phyloP scores from a whole-genome alignment of 2,888 invertebrate genomes.

The Nipponacmea schrenckii region DNA sequence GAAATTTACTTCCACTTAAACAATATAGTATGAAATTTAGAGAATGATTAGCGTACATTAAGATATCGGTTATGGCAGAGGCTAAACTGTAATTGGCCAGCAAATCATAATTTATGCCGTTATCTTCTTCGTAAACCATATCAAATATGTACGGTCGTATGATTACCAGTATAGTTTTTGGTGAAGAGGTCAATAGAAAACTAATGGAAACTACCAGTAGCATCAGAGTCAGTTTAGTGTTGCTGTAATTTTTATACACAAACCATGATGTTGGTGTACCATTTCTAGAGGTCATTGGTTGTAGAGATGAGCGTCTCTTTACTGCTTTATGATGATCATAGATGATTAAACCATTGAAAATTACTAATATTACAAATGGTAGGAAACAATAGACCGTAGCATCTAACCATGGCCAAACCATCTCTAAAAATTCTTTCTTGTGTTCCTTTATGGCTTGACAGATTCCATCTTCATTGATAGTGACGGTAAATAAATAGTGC shows the following conservation, averaged over 20 bases:
- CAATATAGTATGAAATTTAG: slow-evolving; percentile 60
- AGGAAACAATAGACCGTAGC: slow-evolving; percentile 53
- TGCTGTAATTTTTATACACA: slow-evolving; percentile 16
- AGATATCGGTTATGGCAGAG: slow-evolving; percentile 42
- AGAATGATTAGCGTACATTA: slow-evolving; percentile 57
- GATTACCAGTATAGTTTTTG: slow-evolving; percentile 47
- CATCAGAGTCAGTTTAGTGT: slow-evolving; percentile 46
- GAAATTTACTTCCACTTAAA: slow-evolving; percentile 51
- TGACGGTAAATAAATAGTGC: slow-evolving; percentile 50
- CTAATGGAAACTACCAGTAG: slow-evolving; percentile 48
- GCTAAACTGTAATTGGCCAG: slow-evolving; percentile 41
- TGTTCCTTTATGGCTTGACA: slow-evolving; percentile 37
- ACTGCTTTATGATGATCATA: slow-evolving; percentile 36
- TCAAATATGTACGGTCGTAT: slow-evolving; percentile 42
- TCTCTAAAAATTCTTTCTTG: slow-evolving; percentile 41
- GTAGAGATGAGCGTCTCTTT: slow-evolving; percentile 26
- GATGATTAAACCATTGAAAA: slow-evolving; percentile 56
- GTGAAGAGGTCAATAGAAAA: slow-evolving; percentile 51
- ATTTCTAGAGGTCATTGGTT: slow-evolving; percentile 13
- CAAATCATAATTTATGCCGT: slow-evolving; percentile 31
- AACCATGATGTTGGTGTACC: neutral
- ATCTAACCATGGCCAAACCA: slow-evolving; percentile 56
- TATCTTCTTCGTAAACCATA: slow-evolving; percentile 27
- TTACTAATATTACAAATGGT: slow-evolving; percentile 46
- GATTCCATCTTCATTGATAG: slow-evolving; percentile 30